These are phyloP conservation scores for Phoenicopterus ruber DNA, from an alignment of 2,113 vertebrate species.

Conservation along the genomic window DNA sequence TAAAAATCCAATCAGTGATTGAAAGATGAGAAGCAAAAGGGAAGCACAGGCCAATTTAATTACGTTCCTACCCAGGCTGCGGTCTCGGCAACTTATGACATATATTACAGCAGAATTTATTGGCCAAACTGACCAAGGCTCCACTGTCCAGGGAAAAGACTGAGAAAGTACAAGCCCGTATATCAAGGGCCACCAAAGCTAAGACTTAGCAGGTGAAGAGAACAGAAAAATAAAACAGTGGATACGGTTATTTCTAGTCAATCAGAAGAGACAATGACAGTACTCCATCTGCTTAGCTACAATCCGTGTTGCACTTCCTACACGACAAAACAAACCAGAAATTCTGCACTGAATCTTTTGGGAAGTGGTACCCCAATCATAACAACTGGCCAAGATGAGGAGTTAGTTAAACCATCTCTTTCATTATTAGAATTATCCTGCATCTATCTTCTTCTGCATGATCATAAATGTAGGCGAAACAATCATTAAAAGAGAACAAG, in stretches of 20 bases:
- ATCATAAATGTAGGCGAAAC: background rate
- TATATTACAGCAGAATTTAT: background rate
- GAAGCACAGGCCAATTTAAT: background rate
- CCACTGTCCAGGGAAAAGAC: background rate
- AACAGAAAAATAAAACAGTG: background rate
- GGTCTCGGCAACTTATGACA: background rate
- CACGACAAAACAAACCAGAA: background rate
- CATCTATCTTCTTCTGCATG: background rate
- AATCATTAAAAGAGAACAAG: background rate
- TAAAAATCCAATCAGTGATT: background rate
- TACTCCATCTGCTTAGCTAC: background rate
- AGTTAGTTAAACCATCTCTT: background rate
- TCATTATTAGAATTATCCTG: background rate
- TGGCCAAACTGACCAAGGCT: background rate
- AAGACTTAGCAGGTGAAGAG: background rate
- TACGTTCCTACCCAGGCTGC: background rate
- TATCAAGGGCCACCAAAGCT: background rate
- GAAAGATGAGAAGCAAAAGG: background rate
- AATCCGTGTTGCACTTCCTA: background rate
- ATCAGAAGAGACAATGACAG: background rate
- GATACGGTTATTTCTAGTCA: background rate
- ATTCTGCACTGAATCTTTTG: background rate
- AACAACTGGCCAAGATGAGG: background rate
- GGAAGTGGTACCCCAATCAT: background rate
- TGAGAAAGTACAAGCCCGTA: background rate